Base-by-base conservation (phyloP, 1,140 invertebrate genomes). In the Capitella teleta region DNA sequence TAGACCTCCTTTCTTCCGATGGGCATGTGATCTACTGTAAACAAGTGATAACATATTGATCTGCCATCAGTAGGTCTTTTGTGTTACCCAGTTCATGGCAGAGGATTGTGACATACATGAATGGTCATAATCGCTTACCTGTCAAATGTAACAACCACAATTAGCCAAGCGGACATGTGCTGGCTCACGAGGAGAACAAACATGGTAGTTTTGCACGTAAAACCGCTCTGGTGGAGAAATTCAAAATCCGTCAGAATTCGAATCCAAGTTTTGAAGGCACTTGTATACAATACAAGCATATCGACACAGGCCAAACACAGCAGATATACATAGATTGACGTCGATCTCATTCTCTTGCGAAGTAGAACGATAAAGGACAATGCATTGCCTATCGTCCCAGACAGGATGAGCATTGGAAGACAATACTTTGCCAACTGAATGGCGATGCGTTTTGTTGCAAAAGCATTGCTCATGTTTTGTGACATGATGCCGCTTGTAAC, bases 241-340 rank as follows among this genome's bases (percentile, higher is more conserved):
- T 51, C 49, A 21, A 51, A 43, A 12, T 41, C 49, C 14, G 38
- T 43, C 2, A 51, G 19, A 26, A 43, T 28, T 5, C 59, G 54
- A 16, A 72, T 49, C 67, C 67, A 72, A 4, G 62, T 68, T 43
- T 69, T 66, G 28, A 68, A 58, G 18, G 60, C 65, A 52, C 66
- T 68, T 12, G 63, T 49, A 37, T 61, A 61, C 6, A 72, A 52
- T 3, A 70, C 62, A 0, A 59, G 38, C 23, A 63, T 67, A 53
- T 72, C 69, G 6, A 61, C 63, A 12, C 67, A 53, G 0, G 69
- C 67, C 21, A 72, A 55, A 3, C 58, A 54, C 0, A 64, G 61
- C 49, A 72, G 55, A 46, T 67, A 72, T 44, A 70, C 64, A 52
- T 57, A 64, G 18, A 64, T 63, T 10, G 64, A 61, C 12, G 60